Conservation (phyloP, 2,113 vertebrate species). For the Paramisgurnus dabryanus region DNA sequence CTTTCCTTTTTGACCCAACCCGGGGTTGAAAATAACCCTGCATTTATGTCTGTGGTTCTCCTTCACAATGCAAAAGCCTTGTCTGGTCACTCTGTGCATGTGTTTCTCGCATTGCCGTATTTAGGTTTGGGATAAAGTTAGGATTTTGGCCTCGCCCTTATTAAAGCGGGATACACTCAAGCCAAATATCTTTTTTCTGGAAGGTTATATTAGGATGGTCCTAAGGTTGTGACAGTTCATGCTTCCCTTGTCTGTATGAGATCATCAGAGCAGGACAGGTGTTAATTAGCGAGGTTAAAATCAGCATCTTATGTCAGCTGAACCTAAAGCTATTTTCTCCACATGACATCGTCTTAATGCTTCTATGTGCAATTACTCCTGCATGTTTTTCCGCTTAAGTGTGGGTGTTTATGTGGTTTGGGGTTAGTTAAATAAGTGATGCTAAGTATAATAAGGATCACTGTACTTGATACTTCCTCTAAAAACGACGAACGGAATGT, state of each 20-base stretch:
- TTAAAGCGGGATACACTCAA: conserved; percentile 14
- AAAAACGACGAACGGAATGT: conserved; percentile 45
- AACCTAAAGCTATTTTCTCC: conserved; percentile 44
- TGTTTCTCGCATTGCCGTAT: conserved; percentile 27
- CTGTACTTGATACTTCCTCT: conserved; percentile 22
- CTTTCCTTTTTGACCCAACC: no score
- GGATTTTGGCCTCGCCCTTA: conserved; percentile 31
- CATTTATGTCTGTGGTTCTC: background rate
- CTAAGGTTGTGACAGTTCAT: conserved; percentile 31
- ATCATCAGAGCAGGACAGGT: conserved; percentile 44
- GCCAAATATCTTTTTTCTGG: conserved; percentile 18
- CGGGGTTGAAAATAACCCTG: no score
- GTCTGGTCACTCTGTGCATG: conserved; percentile 22
- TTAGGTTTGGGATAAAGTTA: conserved; percentile 42
- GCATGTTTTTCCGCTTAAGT: conserved; percentile 23
- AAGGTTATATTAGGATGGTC: conserved; percentile 21
- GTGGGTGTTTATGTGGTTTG: conserved; percentile 36
- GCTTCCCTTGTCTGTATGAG: conserved; percentile 33
- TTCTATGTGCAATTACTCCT: conserved; percentile 42
- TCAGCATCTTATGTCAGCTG: conserved; percentile 29
- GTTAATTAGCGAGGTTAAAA: conserved; percentile 43
- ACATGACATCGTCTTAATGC: conserved; percentile 35
- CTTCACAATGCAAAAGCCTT: background rate
- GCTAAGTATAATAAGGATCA: conserved; percentile 45
- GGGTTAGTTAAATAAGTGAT: conserved; percentile 42